Percentiles rank a stretch among this genome's conserved stretches.
phyloP scores from a whole-genome alignment of 2,113 vertebrate species.

The Psittacara wagleri region DNA sequence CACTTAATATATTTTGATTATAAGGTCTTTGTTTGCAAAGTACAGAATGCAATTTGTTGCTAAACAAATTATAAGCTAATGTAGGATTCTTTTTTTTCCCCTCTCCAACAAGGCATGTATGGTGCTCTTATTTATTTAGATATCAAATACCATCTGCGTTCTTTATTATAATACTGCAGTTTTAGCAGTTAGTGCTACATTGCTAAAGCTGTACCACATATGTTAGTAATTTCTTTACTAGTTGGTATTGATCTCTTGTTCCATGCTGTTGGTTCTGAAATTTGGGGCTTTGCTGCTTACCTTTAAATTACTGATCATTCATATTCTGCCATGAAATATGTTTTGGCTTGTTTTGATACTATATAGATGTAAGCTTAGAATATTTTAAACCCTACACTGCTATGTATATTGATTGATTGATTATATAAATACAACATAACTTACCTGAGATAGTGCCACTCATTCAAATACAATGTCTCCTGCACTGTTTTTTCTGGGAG shows the following conservation, averaged over 20 bases:
- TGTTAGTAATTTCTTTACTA: constrained; percentile 9
- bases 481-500: neutral
- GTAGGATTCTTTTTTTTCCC: neutral
- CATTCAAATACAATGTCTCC: neutral
- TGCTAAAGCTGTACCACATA: neutral
- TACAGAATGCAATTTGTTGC: neutral
- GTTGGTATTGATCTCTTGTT: neutral
- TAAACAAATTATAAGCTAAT: neutral
- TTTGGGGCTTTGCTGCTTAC: neutral
- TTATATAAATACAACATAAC: neutral
- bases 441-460: neutral
- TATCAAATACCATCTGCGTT: neutral
- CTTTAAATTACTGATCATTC: neutral
- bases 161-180: neutral
- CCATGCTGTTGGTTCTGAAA: neutral
- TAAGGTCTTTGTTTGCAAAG: neutral
- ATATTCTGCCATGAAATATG: neutral
- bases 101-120: neutral
- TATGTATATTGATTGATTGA: neutral
- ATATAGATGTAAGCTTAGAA: neutral
- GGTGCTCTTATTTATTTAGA: constrained; percentile 6
- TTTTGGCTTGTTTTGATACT: neutral
- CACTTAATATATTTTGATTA: neutral
- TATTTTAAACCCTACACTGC: neutral
- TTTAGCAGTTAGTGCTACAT: neutral